A percentile compares a stretch with the other conserved stretches of the same genome.
Evolutionary conservation across 2,888 invertebrate genomes (phyloP).

Genomic region (Serripes groenlandicus): DNA sequence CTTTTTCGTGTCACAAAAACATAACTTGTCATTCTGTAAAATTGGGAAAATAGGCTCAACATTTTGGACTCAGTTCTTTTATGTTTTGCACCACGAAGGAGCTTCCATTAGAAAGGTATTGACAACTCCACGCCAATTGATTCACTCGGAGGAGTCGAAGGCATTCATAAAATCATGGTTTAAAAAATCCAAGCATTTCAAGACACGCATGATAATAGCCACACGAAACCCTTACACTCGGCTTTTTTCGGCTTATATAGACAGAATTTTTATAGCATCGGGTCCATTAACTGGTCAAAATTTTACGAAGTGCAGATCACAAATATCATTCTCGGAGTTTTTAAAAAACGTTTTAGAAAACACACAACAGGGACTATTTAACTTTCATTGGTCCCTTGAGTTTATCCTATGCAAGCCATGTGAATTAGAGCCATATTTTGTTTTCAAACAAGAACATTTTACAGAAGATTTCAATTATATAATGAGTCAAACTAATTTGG

Average conservation of each 20-base stretch:
- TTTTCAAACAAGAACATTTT: background rate
- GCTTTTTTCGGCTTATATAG: conserved; percentile 3
- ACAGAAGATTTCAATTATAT: background rate
- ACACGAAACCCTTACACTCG: background rate
- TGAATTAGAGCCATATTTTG: background rate
- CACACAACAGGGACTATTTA: background rate
- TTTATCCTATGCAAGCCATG: background rate
- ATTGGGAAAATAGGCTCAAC: too few species aligned
- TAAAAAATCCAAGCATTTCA: too few species aligned
- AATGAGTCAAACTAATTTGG: too few species aligned
- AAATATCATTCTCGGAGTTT: background rate
- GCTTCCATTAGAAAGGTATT: too few species aligned
- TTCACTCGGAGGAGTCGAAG: too few species aligned
- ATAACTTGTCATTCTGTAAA: too few species aligned
- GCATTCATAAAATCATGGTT: too few species aligned
- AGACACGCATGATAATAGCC: too few species aligned
- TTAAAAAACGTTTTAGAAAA: background rate
- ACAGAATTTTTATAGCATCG: background rate
- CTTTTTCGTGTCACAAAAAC: too few species aligned
- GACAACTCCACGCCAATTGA: too few species aligned
- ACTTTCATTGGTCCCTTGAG: background rate
- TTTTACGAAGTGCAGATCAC: background rate
- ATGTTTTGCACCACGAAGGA: too few species aligned
- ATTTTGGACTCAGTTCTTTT: too few species aligned
- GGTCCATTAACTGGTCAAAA: background rate